phyloP scores from a whole-genome alignment of 2,797 vertebrate genomes.

The Cottoperca gobio region DNA sequence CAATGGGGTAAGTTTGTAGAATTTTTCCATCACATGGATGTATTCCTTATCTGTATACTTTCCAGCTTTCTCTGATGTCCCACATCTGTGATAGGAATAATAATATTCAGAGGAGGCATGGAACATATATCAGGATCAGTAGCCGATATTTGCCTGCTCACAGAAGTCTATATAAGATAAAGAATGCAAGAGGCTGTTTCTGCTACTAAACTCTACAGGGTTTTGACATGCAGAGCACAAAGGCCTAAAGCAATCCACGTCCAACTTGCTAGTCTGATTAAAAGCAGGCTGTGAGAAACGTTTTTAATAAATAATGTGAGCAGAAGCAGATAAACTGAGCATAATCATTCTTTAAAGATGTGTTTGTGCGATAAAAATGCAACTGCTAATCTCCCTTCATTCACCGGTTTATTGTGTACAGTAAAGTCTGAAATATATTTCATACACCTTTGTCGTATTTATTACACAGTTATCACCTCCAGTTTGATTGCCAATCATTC shows the following conservation, averaged over 20 bases:
- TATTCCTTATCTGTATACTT: slow-evolving; percentile 10
- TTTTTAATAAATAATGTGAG: slow-evolving; percentile 58
- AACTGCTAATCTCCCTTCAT: slow-evolving; percentile 22
- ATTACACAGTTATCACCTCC: slow-evolving; percentile 1
- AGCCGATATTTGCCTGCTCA: background rate
- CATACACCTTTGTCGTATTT: slow-evolving; percentile 13
- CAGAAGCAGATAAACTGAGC: slow-evolving; percentile 43
- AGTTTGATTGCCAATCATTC: slow-evolving; percentile 16
- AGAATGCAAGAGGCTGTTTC: slow-evolving; percentile 22
- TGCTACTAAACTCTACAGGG: slow-evolving; percentile 25
- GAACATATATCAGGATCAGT: background rate
- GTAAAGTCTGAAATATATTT: slow-evolving; percentile 3
- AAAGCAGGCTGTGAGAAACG: slow-evolving; percentile 42
- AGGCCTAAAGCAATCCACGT: slow-evolving; percentile 43
- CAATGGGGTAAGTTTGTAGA: slow-evolving; percentile 91
- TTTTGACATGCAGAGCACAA: slow-evolving; percentile 59
- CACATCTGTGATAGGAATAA: slow-evolving; percentile 41
- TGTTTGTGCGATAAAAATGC: slow-evolving; percentile 33
- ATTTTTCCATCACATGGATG: slow-evolving; percentile 36
- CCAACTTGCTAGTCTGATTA: slow-evolving; percentile 54
- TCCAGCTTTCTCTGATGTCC: slow-evolving; percentile 31
- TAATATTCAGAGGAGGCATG: slow-evolving; percentile 14
- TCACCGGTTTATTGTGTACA: background rate
- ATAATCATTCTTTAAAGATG: slow-evolving; percentile 39
- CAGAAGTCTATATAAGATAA: background rate